These are phyloP conservation scores for Lontra canadensis DNA, from an alignment of 2,113 vertebrate genomes.

Conservation along the genomic window DNA sequence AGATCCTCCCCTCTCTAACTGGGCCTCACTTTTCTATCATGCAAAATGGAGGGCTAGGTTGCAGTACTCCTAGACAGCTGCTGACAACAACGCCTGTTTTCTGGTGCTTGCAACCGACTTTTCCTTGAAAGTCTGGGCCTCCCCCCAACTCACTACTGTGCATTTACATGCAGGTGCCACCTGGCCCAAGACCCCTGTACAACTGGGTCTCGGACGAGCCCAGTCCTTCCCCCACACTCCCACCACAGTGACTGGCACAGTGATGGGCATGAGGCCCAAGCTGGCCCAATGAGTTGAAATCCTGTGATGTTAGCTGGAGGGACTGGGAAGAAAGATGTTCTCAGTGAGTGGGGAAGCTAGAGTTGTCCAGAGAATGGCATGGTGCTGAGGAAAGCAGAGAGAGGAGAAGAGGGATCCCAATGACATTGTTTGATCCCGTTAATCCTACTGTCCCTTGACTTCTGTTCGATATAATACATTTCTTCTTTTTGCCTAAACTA, in stretches of 20 bases:
- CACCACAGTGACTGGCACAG: neutral
- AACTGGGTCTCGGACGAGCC: neutral
- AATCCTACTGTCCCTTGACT: fast-evolving
- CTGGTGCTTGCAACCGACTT: no score
- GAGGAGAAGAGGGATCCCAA: neutral
- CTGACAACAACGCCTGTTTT: no score
- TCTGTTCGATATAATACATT: neutral
- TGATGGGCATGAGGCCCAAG: neutral
- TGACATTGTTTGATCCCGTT: neutral
- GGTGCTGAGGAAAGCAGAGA: neutral
- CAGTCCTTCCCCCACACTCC: neutral
- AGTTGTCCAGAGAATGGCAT: neutral
- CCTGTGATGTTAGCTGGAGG: neutral
- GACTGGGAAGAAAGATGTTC: neutral
- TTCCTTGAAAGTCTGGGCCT: neutral
- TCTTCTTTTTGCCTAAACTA: neutral
- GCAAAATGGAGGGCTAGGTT: neutral
- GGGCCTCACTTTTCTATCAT: neutral
- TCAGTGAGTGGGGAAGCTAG: neutral
- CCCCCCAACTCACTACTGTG: neutral
- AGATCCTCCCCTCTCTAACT: neutral
- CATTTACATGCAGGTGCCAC: neutral
- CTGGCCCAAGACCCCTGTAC: neutral
- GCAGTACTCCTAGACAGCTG: neutral
- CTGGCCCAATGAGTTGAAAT: neutral